Conservation (phyloP, 2,113 vertebrate species). For the Anguilla rostrata region DNA sequence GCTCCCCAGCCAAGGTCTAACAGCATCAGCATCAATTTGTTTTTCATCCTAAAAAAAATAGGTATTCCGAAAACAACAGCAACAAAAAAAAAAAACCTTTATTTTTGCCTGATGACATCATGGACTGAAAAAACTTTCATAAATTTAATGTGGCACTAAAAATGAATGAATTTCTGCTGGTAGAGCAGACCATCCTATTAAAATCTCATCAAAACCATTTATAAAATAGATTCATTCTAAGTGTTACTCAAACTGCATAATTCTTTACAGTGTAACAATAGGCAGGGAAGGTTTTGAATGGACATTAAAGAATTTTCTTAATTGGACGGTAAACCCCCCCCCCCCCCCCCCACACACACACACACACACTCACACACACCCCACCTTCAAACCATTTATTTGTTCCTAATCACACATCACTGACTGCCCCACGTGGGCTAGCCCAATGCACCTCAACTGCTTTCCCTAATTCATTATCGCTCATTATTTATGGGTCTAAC, state of each 20-base stretch:
- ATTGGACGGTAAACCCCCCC: neutral
- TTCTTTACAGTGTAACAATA: neutral
- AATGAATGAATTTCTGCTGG: neutral
- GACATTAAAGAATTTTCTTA: neutral
- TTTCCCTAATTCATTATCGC: slow-evolving; percentile 44
- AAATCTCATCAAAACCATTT: neutral
- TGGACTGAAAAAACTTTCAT: neutral
- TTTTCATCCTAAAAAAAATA: slow-evolving; percentile 12
- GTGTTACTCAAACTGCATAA: neutral
- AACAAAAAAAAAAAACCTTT: slow-evolving; percentile 12
- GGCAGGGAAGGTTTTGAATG: neutral
- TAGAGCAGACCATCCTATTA: neutral
- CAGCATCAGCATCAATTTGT: slow-evolving; percentile 61
- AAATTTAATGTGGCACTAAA: neutral
- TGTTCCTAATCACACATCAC: slow-evolving; percentile 12
- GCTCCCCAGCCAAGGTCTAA: slow-evolving; percentile 61
- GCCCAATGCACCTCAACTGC: slow-evolving; percentile 31
- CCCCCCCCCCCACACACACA: neutral
- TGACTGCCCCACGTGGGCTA: neutral
- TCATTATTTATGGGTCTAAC: slow-evolving; percentile 43
- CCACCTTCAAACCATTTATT: neutral
- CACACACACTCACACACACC: too few relatives aligned
- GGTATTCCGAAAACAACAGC: slow-evolving; percentile 15
- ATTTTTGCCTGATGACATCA: neutral
- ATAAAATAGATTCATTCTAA: neutral